Conservation (phyloP, 2,113 vertebrate genomes). For the Paramormyrops kingsleyae region DNA sequence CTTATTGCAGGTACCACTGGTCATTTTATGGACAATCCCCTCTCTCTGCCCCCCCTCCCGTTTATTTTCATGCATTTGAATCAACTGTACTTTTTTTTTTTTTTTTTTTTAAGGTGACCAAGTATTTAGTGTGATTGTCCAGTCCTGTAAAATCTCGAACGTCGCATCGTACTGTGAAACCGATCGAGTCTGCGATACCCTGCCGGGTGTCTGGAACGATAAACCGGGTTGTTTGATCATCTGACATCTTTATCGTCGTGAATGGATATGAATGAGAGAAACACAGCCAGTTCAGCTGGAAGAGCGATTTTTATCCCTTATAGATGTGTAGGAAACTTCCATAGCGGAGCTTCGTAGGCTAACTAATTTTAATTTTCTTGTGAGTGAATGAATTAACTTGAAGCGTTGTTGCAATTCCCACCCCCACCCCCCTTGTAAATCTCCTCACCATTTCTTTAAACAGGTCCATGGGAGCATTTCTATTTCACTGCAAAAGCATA, state of each 20-base stretch:
- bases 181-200: not conserved
- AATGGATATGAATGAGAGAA: constrained; percentile 4
- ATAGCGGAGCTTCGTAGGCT: constrained; percentile 53
- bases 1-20: constrained; percentile 38
- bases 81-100: constrained; percentile 11
- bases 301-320: constrained; percentile 49
- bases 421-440: constrained; percentile 19
- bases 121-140: constrained; percentile 21
- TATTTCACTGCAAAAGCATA: not conserved
- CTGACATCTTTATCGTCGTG: not conserved
- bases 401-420: constrained; percentile 12
- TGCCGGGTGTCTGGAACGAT: not conserved
- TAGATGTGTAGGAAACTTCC: constrained; percentile 47
- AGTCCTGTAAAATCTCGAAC: constrained; percentile 17
- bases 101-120: constrained; percentile 18
- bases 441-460: constrained; percentile 38
- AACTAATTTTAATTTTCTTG: constrained; percentile 34
- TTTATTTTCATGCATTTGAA: not conserved
- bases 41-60: not conserved
- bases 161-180: constrained; percentile 14
- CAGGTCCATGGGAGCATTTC: not conserved
- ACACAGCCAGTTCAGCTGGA: constrained; percentile 58
- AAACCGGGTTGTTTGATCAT: not conserved
- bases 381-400: constrained; percentile 51
- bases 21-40: constrained; percentile 27